Base-by-base conservation (phyloP, 2,797 vertebrate genomes). In the Smutsia temminckii region DNA sequence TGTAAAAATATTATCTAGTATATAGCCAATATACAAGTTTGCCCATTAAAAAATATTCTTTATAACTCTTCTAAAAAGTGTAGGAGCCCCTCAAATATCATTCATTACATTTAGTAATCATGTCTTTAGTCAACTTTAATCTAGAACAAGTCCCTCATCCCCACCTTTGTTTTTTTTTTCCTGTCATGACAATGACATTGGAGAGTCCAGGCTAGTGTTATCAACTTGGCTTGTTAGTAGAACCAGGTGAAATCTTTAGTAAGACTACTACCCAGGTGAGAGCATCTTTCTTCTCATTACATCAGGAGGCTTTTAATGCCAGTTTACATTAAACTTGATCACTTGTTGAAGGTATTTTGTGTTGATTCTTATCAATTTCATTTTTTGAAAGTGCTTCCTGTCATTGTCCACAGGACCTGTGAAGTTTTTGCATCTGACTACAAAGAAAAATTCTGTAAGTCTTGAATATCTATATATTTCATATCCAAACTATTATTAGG, bases 41-140 rank as follows among this genome's bases (percentile, higher is more conserved):
- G 64, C 55, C 18, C 68, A 66, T 66, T 90, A 83, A 85, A 93
- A 93, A 74, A n/a, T 89, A 85, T 34, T 74, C 64, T 68, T 61
- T 37, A 46, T 21, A 72, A 23, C 8, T 78, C 61, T 83, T 87
- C 46, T 32, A 37, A 32, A 63, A 85, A 37, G 69, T 27, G 63
- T 78, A 55, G 27, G 34, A 42, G 69, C 32, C 32, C 68, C 59
- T 93, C n/a, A 85, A 55, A 64, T 92, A 40, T 29, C 34, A 55
- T 42, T 84, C 18, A 79, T 42, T 74, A 29, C 53, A 53, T 46
- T 74, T 49, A 69, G 49, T 23, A 40, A 16, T 49, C 66, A 20
- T 57, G 12, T 40, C 46, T 85, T 34, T 16, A 16, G 63, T 37
- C 27, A n/a, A 3, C 32, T 69, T 46, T 64, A 49, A 55, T 78